Evolutionary conservation across 2,888 invertebrate genomes (phyloP), one percentile per base, ranked within the genome.

Genomic region (Epistrophe eligans): DNA sequence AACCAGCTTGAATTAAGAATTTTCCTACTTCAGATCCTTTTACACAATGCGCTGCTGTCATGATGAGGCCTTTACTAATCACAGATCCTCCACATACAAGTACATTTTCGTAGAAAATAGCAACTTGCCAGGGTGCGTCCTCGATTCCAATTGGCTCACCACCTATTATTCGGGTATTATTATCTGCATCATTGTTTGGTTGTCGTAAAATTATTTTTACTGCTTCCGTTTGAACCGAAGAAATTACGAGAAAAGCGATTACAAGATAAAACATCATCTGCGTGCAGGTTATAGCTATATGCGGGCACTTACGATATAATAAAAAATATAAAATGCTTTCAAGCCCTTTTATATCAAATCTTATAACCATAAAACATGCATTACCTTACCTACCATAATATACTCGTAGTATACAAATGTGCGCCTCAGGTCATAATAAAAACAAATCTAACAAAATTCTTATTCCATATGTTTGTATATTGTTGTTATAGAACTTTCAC

Each of bases 31-130:
- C 17, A 0, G 60, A 84, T 7, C 19, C 52, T 0, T 24, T 24
- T 19, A 88, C 64, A 28, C 91, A 90, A 35, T 90, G 90, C 0
- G 89, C 90, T 3, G 91, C 90, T 0, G 91, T 90, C 32, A 90
- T 81, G 6, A 90, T 62, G 81, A 89, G 89, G 2, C 48, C 9
- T 0, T n/a, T 58, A 7, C 50, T 70, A 0, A 90, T 11, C 4
- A 90, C 87, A 50, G 89, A 89, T 43, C 90, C 90, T 13, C 90
- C 90, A n/a, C 90, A 90, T 0, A 79, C 11, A 19, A 89, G 89
- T 4, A 4, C 1, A 0, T 74, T 72, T 0, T 73, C 9, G 1
- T 66, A 57, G 10, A n/a, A 55, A 0, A 90, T 4, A 0, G 90
- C 79, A 7, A 55, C 88, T 67, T 90, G 91, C 58, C 89, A 90